Base-by-base conservation (phyloP, 2,113 vertebrate genomes). In the Prionailurus viverrinus region DNA sequence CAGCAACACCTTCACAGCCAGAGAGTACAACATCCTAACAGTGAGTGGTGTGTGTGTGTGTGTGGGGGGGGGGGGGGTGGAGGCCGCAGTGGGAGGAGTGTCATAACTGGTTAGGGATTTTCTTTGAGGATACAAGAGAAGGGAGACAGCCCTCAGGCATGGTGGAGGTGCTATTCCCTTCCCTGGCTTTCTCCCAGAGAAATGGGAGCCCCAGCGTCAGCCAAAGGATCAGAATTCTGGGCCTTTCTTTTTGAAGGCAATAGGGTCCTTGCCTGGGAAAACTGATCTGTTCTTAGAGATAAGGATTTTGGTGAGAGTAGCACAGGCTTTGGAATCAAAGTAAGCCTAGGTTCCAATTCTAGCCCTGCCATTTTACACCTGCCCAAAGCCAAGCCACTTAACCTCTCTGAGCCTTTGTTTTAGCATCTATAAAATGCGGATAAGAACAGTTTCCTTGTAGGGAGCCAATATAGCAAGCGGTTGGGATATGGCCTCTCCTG, bases 11-110 rank as follows among this genome's bases (percentile, higher is more conserved):
- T 99, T 99, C 94, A 96, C 98, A 95, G 98, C 98, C 0, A 99
- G 99, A 0, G 99, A 99, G 86, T 99, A 99, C 98, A 99, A 99
- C 63, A 99, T 99, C 84, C 98, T 99, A 2, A 99, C 99, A 98
- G 99, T 99, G 96, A 99, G 99, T 61, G 21, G 76, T 4, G 45
- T 45, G 8, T 45, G 41, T 45, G 41, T 45, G 45, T 9, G 41
- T 1, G 39, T 1, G 41, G 41, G 7, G 7, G 15, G 27, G 27
- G 2, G 58, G 23, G 9, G 23, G 23, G 3, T 2, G 10, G 84
- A 85, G 88, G 71, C 78, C 8, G 3, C 3, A 63, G 45, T 21
- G 0, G 0, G 31, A 9, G 53, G 29, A 9, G 51, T 25, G 66
- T 45, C 5, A n/a, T 0, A 1, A 2, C 14, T 25, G 16, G n/a